These are phyloP conservation scores for Julus scanicus DNA, from an alignment of 2,888 invertebrate species.

Conservation along the genomic window DNA sequence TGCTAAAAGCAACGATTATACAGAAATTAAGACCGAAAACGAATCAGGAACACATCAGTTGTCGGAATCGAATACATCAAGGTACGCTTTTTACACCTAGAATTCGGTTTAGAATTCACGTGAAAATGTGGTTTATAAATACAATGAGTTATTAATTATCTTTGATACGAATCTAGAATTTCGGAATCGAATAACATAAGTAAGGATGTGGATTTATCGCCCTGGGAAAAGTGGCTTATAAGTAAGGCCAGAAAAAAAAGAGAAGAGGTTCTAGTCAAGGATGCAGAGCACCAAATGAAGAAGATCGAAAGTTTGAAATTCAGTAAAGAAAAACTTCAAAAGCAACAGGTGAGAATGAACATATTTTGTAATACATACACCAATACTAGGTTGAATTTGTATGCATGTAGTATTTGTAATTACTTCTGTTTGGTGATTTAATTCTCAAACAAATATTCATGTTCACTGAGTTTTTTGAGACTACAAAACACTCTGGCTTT, in stretches of 20 bases:
- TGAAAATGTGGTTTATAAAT: no score
- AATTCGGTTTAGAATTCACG: no score
- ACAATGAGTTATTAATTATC: no score
- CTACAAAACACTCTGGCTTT: no score
- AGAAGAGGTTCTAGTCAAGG: not conserved
- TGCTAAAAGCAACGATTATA: no score
- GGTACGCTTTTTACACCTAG: no score
- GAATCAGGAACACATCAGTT: no score
- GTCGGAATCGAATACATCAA: no score
- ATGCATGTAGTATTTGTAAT: not conserved
- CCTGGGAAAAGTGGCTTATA: constrained; percentile 40
- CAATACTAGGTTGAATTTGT: no score
- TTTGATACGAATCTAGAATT: not conserved
- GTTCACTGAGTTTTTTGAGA: no score
- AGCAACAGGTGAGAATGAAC: not conserved
- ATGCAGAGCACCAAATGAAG: not conserved
- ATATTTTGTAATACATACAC: not conserved
- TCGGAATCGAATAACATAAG: not conserved
- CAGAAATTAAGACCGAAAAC: no score
- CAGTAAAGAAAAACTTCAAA: not conserved
- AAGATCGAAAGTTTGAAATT: not conserved
- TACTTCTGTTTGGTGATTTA: not conserved
- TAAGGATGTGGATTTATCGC: not conserved
- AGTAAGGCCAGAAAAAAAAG: not conserved
- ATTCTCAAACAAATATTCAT: no score